phyloP scores from a whole-genome alignment of 2,888 invertebrate genomes.

The Lepetodrilus schrolli region DNA sequence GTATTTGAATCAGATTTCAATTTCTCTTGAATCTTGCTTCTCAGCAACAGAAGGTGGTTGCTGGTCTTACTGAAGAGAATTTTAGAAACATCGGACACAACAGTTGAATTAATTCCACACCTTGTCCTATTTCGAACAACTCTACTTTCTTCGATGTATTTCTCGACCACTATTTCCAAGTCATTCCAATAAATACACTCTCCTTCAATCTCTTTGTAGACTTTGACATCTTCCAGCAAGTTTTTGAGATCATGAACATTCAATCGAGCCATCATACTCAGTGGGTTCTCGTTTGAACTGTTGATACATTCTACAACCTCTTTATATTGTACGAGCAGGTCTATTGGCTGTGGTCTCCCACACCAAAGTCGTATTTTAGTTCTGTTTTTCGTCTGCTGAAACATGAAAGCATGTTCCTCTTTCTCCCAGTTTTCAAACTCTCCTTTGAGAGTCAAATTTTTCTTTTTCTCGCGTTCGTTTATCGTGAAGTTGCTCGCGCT shows the following conservation, averaged over 20 bases:
- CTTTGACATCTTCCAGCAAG: not conserved
- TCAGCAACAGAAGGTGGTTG: not conserved
- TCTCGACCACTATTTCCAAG: not conserved
- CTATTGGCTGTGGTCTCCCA: slow-evolving; percentile 25
- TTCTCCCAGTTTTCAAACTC: slow-evolving; percentile 11
- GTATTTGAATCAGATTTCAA: not conserved
- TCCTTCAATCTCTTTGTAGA: not conserved
- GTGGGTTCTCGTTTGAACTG: not conserved
- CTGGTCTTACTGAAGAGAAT: not conserved
- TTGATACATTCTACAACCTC: not conserved
- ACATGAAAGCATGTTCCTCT: slow-evolving; percentile 25
- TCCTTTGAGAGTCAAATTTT: not conserved
- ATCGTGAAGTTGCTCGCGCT: not conserved
- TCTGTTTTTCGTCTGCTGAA: slow-evolving; percentile 8
- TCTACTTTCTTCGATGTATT: not conserved
- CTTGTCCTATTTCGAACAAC: not conserved
- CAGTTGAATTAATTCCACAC: not conserved
- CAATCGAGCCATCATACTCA: not conserved
- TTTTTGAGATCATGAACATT: not conserved
- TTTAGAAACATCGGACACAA: not conserved
- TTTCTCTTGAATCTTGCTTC: not conserved
- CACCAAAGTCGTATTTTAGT: not conserved
- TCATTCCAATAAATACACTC: slow-evolving; percentile 2
- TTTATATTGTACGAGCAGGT: not conserved
- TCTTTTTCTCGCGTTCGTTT: not conserved